Conservation (phyloP, 2,113 vertebrate species). For the Pardalotus punctatus region DNA sequence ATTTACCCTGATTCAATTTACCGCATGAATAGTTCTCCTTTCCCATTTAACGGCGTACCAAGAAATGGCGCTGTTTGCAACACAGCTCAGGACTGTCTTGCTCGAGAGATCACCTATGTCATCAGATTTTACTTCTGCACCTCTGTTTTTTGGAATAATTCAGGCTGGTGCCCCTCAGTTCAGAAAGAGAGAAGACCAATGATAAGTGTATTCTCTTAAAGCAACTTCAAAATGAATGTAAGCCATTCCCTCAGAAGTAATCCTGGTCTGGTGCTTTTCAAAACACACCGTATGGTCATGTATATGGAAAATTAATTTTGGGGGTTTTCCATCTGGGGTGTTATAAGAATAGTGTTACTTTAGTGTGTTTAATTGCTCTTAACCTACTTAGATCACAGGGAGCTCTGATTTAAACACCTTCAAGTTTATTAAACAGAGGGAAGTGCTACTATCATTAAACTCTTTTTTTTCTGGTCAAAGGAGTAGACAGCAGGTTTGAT, state of each 20-base stretch:
- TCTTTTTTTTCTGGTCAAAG: background rate
- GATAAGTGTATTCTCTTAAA: background rate
- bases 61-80: background rate
- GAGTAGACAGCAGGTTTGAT: background rate
- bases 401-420: background rate
- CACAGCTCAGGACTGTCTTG: background rate
- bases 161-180: background rate
- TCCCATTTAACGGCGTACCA: rapidly evolving
- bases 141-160: background rate
- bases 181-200: background rate
- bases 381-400: background rate
- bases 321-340: background rate
- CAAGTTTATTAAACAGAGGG: background rate
- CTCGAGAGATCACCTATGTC: background rate
- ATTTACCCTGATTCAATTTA: background rate
- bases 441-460: background rate
- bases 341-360: background rate
- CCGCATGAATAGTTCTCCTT: background rate
- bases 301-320: background rate
- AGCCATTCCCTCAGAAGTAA: background rate
- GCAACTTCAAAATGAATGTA: background rate
- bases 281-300: background rate
- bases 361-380: background rate
- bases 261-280: background rate
- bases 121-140: background rate